Evolutionary conservation across 2,888 invertebrate genomes (phyloP).

Genomic region (Hybos culiciformis): DNA sequence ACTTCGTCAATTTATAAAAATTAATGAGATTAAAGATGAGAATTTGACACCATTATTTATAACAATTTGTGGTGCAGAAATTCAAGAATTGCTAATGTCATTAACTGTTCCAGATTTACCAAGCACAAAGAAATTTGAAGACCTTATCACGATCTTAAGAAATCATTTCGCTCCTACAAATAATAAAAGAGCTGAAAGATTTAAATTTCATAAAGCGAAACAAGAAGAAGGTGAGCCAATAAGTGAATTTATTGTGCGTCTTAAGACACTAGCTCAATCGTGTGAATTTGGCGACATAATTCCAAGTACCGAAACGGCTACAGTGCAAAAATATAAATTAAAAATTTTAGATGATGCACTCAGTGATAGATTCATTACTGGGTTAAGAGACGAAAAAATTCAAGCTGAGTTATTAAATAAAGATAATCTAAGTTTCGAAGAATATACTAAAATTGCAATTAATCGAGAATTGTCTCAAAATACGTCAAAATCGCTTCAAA

Average conservation of each 20-base stretch:
- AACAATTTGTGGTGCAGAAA: conserved; percentile 7
- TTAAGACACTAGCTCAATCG: conserved; percentile 4
- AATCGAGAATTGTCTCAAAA: too few relatives aligned
- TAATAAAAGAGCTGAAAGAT: conserved; percentile 8
- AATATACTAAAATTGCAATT: too few relatives aligned
- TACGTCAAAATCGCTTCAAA: too few relatives aligned
- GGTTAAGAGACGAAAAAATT: conserved; percentile 7
- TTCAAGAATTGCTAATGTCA: conserved; percentile 5
- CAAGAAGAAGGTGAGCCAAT: conserved; percentile 7
- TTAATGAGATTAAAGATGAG: too few relatives aligned
- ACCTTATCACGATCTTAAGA: conserved; percentile 1
- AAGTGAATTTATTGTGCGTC: conserved; percentile 6
- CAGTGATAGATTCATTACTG: conserved; percentile 8
- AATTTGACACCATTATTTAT: conserved; percentile 5
- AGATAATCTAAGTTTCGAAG: too few relatives aligned
- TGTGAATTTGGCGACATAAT: conserved; percentile 6
- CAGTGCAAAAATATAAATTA: conserved; percentile 1
- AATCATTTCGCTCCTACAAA: conserved; percentile 4
- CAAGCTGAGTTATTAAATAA: too few relatives aligned
- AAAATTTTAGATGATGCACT: conserved; percentile 10
- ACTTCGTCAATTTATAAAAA: too few relatives aligned
- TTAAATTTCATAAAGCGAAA: conserved; percentile 7
- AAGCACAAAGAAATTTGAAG: conserved; percentile 3
- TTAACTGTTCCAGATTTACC: conserved; percentile 6
- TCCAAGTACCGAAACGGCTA: not conserved